Evolutionary conservation across 2,797 vertebrate species (phyloP).

Genomic region (Thripadectes ignobilis): DNA sequence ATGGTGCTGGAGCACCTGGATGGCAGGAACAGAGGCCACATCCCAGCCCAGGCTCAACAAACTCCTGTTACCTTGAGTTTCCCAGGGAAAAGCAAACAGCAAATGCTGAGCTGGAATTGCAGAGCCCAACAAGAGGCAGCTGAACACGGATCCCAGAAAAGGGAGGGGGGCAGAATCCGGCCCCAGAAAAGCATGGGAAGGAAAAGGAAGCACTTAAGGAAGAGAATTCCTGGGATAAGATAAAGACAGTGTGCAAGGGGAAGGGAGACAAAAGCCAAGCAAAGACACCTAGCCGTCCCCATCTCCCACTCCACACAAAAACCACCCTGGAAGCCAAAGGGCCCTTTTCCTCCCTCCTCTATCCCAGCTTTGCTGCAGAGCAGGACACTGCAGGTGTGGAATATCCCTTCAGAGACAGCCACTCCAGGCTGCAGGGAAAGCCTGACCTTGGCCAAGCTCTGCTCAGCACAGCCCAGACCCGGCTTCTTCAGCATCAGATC

Average conservation of each 20-base stretch:
- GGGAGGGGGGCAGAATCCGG: too few relatives aligned
- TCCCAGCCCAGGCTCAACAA: background rate
- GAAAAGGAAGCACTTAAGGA: background rate
- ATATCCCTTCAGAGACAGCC: background rate
- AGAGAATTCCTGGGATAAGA: background rate
- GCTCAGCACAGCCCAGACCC: background rate
- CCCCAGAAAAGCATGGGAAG: background rate
- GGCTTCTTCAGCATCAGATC: background rate
- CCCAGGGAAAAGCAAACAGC: background rate
- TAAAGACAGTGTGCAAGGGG: background rate
- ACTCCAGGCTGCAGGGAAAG: background rate
- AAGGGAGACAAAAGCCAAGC: background rate
- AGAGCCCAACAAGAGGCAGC: background rate
- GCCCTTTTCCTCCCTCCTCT: background rate
- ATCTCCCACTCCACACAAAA: rapidly evolving
- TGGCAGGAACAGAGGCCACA: background rate
- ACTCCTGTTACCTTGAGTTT: background rate
- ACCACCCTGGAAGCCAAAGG: background rate
- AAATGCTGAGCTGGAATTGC: background rate
- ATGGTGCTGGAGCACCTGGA: background rate
- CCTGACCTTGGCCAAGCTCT: background rate
- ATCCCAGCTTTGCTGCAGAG: background rate
- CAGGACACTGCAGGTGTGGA: background rate
- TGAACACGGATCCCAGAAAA: background rate
- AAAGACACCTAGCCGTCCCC: background rate